phyloP scores from a whole-genome alignment of 2,113 vertebrate species.

The Bettongia penicillata region DNA sequence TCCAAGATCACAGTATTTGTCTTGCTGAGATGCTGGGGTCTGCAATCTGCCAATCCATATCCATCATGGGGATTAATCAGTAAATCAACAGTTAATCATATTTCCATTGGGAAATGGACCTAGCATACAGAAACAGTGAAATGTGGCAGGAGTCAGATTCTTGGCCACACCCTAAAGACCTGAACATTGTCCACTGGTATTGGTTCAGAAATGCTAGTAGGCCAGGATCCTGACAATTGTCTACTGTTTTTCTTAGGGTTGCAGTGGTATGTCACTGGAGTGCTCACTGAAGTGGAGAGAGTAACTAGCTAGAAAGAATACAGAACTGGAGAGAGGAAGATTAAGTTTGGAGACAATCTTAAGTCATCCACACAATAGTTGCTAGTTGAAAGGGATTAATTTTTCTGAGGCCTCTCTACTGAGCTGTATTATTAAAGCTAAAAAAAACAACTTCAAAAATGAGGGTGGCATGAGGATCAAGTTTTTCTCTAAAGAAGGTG shows the following conservation, averaged over 20 bases:
- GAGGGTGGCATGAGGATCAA: not conserved
- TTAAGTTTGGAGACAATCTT: not conserved
- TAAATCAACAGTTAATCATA: too few species aligned
- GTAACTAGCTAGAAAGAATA: conserved; percentile 10
- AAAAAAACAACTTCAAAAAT: not conserved
- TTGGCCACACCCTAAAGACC: conserved; percentile 7
- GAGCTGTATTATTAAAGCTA: not conserved
- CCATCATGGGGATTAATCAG: too few species aligned
- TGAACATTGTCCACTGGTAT: not conserved
- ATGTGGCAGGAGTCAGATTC: not conserved
- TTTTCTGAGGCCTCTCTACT: not conserved
- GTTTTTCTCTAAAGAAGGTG: not conserved
- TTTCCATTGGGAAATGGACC: too few species aligned
- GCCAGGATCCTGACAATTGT: not conserved
- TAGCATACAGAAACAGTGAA: too few species aligned
- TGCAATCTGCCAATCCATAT: too few species aligned
- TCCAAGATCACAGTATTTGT: not conserved
- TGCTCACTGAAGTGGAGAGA: conserved; percentile 9
- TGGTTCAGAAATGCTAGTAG: not conserved
- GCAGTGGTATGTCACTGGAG: not conserved
- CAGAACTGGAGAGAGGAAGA: not conserved
- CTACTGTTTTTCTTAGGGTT: not conserved
- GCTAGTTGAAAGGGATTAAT: conserved; percentile 2
- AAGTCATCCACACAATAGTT: not conserved
- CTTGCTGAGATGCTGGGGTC: not conserved